phyloP scores from a whole-genome alignment of 2,888 invertebrate species.

The Tenodera sinensis region DNA sequence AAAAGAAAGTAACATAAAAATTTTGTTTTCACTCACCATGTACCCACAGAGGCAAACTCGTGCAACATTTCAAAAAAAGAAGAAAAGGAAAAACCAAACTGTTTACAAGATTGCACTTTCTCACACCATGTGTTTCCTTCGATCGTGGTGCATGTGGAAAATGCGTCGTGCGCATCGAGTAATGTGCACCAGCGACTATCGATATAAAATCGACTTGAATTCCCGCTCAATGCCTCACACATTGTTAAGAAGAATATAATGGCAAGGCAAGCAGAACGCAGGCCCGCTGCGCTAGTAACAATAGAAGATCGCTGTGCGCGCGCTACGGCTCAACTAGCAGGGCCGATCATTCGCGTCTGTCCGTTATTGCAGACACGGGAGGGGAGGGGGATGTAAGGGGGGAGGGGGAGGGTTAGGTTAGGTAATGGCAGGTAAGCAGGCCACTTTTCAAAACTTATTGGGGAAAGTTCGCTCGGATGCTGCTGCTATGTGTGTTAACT shows the following conservation, averaged over 20 bases:
- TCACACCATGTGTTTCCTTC: background rate
- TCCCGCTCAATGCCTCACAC: background rate
- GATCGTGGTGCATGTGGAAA: background rate
- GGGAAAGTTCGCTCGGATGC: background rate
- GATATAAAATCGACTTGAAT: background rate
- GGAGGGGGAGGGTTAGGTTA: conserved; percentile 1
- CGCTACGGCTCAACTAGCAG: background rate
- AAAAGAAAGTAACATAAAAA: background rate
- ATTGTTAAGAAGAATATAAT: background rate
- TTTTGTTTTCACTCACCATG: background rate
- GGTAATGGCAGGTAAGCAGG: conserved; percentile 8
- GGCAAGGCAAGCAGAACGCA: background rate
- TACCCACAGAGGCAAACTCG: background rate
- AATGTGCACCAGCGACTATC: background rate
- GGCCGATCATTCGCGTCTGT: background rate
- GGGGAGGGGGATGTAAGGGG: background rate
- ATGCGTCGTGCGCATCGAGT: background rate
- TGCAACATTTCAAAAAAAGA: background rate
- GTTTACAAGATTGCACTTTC: background rate
- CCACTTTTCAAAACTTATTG: background rate
- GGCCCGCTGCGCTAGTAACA: background rate
- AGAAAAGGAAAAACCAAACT: background rate
- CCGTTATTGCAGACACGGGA: conserved; percentile 4
- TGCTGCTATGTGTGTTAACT: too few species aligned
- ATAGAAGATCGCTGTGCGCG: conserved; percentile 1